Base-by-base conservation (phyloP, 2,113 vertebrate species). In the Mustela lutreola region DNA sequence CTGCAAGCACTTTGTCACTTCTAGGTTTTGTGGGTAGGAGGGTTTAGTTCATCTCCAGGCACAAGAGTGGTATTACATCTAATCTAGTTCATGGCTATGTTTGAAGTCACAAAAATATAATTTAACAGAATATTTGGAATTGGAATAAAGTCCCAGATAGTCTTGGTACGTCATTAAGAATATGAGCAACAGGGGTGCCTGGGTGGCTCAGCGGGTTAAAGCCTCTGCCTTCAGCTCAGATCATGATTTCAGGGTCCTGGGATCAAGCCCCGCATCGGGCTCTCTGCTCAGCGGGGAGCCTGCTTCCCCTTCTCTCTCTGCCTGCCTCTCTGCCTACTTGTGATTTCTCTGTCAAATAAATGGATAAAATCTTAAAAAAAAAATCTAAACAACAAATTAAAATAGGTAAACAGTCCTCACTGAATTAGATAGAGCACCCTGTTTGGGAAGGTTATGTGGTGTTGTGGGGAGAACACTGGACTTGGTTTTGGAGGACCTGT, bases 71-170 rank as follows among this genome's bases (percentile, higher is more conserved):
- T 42, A 92, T 18, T 82, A 31, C 28, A 31, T 78, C 82, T 58
- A 75, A 31, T 76, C 78, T 58, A 75, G 70, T 81, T 81, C 83
- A 31, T 89, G 58, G 9, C 1, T 53, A 10, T 36, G 15, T 39
- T 89, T 70, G 88, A 88, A 58, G 70, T 73, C 84, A 84, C 60
- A 89, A 67, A 70, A 50, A 14, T 21, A 21, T n/a, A 95, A 71
- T 4, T 76, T 45, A 58, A 89, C 8, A 58, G 62, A 75, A 71
- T 75, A 65, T 65, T 86, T 95, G 62, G n/a, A 15, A 75, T 80
- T 90, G 48, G 58, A 79, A 53, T 70, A 18, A 90, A 80, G 92
- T 79, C 42, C 71, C 11, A 86, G 84, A 56, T 11, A 21, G 39
- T 85, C 73, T 84, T 39, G 45, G 42, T 62, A 45, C 53, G 10